Percentiles rank a stretch among this genome's conserved stretches.
Conservation (phyloP, 2,888 invertebrate genomes). For the Charanyca ferruginea region DNA sequence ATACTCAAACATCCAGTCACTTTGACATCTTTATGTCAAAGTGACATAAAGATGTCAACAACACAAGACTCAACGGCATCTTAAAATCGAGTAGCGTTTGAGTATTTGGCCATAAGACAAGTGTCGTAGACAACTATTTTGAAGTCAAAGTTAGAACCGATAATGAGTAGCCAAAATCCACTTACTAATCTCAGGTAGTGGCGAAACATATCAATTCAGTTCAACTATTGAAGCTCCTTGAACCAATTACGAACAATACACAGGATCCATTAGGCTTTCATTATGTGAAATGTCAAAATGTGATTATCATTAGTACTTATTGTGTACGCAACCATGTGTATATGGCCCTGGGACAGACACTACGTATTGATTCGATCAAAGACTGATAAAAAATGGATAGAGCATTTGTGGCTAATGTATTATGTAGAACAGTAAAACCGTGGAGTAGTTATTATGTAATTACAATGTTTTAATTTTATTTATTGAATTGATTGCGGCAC, state of each 20-base stretch:
- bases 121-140: no score
- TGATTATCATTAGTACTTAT: conserved; percentile 44
- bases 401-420: conserved; percentile 14
- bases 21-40: no score
- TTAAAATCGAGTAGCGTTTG: no score
- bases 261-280: conserved; percentile 47
- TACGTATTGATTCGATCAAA: conserved; percentile 49
- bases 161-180: no score
- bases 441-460: conserved; percentile 5
- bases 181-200: no score
- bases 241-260: conserved; percentile 43
- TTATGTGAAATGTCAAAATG: conserved; percentile 14
- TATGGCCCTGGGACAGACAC: conserved; percentile 23
- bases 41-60: no score
- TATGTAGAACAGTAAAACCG: conserved; percentile 7
- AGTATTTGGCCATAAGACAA: no score
- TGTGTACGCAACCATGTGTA: background rate
- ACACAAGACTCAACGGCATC: no score
- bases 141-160: no score
- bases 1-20: no score
- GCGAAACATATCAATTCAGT: background rate
- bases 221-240: conserved; percentile 28
- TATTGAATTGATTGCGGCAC: no score
- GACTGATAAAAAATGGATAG: conserved; percentile 32
- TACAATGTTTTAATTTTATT: no score